Evolutionary conservation across 2,113 vertebrate species (phyloP).

Genomic region (Pelecanus crispus): DNA sequence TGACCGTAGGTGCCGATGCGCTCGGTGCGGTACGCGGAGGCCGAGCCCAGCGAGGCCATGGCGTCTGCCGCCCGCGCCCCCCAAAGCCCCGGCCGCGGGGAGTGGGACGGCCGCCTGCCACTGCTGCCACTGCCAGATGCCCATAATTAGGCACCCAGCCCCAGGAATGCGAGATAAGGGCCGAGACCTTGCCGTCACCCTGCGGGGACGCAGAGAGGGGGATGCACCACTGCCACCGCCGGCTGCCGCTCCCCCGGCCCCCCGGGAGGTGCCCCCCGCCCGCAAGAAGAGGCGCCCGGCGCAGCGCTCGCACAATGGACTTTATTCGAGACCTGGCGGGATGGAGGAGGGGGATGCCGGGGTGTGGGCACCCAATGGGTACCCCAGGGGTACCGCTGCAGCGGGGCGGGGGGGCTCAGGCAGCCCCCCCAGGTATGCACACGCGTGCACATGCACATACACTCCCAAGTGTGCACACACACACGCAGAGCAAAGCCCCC

Average conservation of each 20-base stretch:
- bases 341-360: background rate
- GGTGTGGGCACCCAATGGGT: background rate
- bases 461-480: background rate
- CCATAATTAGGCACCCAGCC: constrained; percentile 59
- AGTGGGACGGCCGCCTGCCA: background rate
- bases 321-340: constrained; percentile 43
- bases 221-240: background rate
- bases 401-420: background rate
- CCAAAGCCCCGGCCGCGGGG: background rate
- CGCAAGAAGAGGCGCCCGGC: background rate
- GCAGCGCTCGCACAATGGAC: background rate
- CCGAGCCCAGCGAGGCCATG: constrained; percentile 71
- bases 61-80: background rate
- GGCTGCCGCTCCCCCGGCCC: too few relatives aligned
- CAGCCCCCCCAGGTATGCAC: background rate
- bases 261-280: background rate
- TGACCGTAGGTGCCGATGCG: constrained; percentile 65
- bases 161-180: constrained; percentile 64
- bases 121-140: background rate
- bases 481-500: background rate
- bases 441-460: background rate
- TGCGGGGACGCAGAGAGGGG: background rate
- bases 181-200: background rate
- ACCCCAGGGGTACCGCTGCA: background rate
- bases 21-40: constrained; percentile 58